Evolutionary conservation across 2,888 invertebrate species (phyloP), one percentile per base, ranked within the genome.

Genomic region (Anorthoa munda): DNA sequence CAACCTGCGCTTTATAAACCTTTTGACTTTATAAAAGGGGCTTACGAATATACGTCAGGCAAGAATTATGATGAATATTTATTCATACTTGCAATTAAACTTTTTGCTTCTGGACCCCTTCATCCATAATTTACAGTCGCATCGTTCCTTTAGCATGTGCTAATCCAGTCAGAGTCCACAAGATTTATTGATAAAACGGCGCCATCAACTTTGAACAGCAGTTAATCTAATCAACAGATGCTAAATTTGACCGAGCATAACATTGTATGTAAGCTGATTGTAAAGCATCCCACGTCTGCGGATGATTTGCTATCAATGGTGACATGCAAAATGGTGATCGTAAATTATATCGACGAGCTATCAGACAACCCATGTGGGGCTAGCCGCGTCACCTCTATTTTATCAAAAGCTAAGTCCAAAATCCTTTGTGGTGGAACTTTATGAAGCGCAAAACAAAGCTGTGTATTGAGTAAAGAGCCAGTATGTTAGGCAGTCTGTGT

Each of bases 401-500:
- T 66, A 61, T 66, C 55, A 61, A 72, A 75, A 55, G 48, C 87
- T 88, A 84, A 85, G 88, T 84, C 78, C 66, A 88, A 86, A 88
- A 84, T 90, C 80, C 81, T 81, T 76, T 82, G 84, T 79, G 77
- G 71, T 80, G 67, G 65, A 66, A 70, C 71, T 79, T 87, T 79
- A 77, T 82, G 69, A 83, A 83, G 71, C 80, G 86, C 85, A 88
- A 83, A 85, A 87, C 84, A 82, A 86, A 84, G 75, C 82, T 76
- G 85, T 81, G 80, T 81, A 80, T 82, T 81, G 81, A 87, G 83
- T 81, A 86, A 83, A 84, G 81, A 75, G 82, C 83, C 84, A 86
- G 86, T 86, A 81, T 84, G 83, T 82, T 82, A 85, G 85, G 83
- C 92, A 93, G 93, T 93, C 88, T 86, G 91, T 86, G 88, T 83